A percentile compares a stretch with the other conserved stretches of the same genome.
Evolutionary conservation across 2,888 invertebrate species (phyloP).

Genomic region (Schrankia costaestrigalis): DNA sequence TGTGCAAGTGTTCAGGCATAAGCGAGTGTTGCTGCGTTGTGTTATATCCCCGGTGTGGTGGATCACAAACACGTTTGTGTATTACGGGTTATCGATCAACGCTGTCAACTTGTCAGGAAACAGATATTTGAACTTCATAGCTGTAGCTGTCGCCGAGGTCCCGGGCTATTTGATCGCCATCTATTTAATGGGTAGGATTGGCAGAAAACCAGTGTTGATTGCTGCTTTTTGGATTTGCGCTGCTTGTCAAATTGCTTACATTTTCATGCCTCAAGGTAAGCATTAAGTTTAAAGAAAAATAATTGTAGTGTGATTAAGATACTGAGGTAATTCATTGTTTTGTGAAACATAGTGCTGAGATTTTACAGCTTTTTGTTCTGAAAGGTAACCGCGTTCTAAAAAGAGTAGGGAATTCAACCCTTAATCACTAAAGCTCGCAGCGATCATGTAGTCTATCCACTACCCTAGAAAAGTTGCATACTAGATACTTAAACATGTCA

Average conservation of each 20-base stretch:
- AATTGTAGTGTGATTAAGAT: neutral
- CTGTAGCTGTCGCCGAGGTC: conserved; percentile 83
- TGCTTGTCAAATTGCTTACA: conserved; percentile 5
- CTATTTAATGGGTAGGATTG: conserved; percentile 80
- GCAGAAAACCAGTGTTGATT: conserved; percentile 67
- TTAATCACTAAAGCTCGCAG: too few relatives aligned
- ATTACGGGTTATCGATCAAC: conserved; percentile 83
- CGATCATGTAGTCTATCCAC: too few relatives aligned
- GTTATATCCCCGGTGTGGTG: conserved; percentile 75
- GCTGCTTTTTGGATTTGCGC: conserved; percentile 7
- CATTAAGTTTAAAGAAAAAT: neutral
- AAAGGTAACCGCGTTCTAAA: too few relatives aligned
- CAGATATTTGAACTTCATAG: conserved; percentile 85
- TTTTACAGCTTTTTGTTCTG: too few relatives aligned
- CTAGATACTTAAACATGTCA: neutral
- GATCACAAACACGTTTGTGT: conserved; percentile 83
- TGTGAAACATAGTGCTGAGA: neutral
- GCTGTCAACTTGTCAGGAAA: conserved; percentile 86
- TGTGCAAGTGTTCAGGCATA: conserved; percentile 50
- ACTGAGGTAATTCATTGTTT: neutral
- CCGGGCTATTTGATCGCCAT: conserved; percentile 84
- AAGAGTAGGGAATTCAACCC: too few relatives aligned
- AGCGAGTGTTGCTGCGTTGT: conserved; percentile 46
- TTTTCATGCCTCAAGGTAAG: conserved; percentile 9
- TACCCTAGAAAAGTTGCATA: neutral